Conservation (phyloP, 1,140 invertebrate species). For the Drosophila aff. region DNA sequence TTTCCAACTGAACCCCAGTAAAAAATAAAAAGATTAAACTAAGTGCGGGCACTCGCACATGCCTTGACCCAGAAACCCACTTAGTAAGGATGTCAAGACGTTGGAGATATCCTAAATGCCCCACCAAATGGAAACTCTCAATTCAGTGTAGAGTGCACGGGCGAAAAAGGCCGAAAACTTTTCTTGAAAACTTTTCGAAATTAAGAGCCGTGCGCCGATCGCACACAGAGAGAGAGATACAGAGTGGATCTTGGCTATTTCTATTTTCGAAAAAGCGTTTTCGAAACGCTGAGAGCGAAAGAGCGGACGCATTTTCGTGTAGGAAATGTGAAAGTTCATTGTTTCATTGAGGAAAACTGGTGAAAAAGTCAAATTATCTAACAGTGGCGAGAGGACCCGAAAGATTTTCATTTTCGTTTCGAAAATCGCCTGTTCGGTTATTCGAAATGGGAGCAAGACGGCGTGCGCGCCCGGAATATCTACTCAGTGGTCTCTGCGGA, state of each 20-base stretch:
- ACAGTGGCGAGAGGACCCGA: slow-evolving; percentile 48
- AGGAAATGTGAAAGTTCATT: slow-evolving; percentile 82
- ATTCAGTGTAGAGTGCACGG: slow-evolving; percentile 56
- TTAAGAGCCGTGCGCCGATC: slow-evolving; percentile 61
- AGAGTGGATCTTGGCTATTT: slow-evolving; percentile 14
- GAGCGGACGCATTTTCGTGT: slow-evolving; percentile 30
- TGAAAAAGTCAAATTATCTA: slow-evolving; percentile 80
- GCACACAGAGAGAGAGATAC: neutral
- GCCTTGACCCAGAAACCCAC: slow-evolving; percentile 77
- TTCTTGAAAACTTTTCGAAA: slow-evolving; percentile 67
- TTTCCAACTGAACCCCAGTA: neutral
- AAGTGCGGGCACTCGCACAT: slow-evolving; percentile 24
- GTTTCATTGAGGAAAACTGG: slow-evolving; percentile 82
- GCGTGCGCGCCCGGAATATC: slow-evolving; percentile 58
- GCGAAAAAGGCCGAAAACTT: slow-evolving; percentile 38
- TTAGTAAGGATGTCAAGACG: slow-evolving; percentile 30
- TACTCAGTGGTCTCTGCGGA: slow-evolving; percentile 85
- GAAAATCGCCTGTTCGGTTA: slow-evolving; percentile 26
- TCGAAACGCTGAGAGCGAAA: slow-evolving; percentile 48
- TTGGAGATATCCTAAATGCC: slow-evolving; percentile 37
- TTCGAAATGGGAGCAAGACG: slow-evolving; percentile 59
- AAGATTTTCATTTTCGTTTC: slow-evolving; percentile 47
- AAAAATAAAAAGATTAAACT: slow-evolving; percentile 23
- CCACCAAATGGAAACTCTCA: slow-evolving; percentile 17
- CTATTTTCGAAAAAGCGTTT: slow-evolving; percentile 68